Conservation (phyloP, 2,797 vertebrate species). For the Coccyzus lansbergi region DNA sequence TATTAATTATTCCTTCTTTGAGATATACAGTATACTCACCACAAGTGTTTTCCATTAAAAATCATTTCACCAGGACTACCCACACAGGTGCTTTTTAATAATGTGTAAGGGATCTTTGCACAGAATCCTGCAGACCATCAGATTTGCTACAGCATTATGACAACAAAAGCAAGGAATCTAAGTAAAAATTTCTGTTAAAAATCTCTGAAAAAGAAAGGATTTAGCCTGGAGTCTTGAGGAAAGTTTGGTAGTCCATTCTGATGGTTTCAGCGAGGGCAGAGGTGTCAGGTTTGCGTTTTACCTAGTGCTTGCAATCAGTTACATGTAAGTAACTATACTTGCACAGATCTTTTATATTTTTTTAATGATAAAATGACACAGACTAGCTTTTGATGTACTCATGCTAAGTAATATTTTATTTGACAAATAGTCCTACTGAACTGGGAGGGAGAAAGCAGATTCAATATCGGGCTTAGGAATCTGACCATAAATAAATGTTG, state of each 20-base stretch:
- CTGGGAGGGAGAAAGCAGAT: background rate
- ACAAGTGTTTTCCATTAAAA: background rate
- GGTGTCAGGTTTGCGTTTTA: background rate
- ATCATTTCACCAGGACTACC: background rate
- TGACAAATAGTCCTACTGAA: background rate
- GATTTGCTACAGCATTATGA: background rate
- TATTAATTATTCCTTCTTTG: background rate
- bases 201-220: background rate
- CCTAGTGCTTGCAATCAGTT: background rate
- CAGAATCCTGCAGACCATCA: background rate
- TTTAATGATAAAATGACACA: background rate
- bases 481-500: background rate
- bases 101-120: background rate
- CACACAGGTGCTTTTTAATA: background rate
- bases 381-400: background rate
- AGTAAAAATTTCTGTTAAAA: background rate
- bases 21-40: background rate
- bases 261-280: background rate
- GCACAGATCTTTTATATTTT: too few species aligned
- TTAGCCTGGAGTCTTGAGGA: background rate
- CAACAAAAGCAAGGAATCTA: background rate
- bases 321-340: background rate
- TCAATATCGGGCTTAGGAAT: background rate
- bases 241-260: background rate
- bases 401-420: background rate